Evolutionary conservation across 2,797 vertebrate genomes (phyloP).

Genomic region (Cirrhinus molitorella): DNA sequence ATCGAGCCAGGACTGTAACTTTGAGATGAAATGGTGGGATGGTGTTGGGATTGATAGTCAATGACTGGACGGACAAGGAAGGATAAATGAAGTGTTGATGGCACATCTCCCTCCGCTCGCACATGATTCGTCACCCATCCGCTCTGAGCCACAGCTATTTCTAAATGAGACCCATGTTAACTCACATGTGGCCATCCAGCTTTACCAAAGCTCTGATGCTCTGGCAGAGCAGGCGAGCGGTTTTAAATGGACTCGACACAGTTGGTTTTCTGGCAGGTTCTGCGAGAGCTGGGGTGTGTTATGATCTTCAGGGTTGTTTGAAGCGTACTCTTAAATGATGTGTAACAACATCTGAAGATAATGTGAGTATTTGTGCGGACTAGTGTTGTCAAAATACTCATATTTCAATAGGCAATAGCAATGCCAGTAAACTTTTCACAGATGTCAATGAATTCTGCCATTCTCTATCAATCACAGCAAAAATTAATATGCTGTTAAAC

Average conservation of each 20-base stretch:
- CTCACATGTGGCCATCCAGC: slow-evolving; percentile 25
- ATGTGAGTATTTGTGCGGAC: slow-evolving; percentile 5
- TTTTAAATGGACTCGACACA: slow-evolving; percentile 24
- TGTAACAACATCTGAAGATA: slow-evolving; percentile 6
- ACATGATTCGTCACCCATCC: slow-evolving; percentile 21
- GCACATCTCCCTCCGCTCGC: slow-evolving; percentile 13
- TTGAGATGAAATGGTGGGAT: slow-evolving; percentile 27
- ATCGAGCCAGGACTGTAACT: slow-evolving; percentile 3
- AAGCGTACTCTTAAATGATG: slow-evolving; percentile 15
- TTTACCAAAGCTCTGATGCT: slow-evolving; percentile 10
- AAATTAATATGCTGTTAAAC: neutral
- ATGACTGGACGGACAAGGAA: neutral
- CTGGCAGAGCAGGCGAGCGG: neutral
- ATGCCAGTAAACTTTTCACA: neutral
- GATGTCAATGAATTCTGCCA: no score
- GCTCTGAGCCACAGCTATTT: slow-evolving; percentile 20
- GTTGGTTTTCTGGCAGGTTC: slow-evolving; percentile 13
- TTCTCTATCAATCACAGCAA: neutral
- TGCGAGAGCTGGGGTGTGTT: slow-evolving; percentile 23
- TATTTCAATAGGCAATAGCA: neutral
- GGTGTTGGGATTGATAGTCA: slow-evolving; percentile 1
- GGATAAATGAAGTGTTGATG: slow-evolving; percentile 44
- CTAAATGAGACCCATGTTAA: slow-evolving; percentile 27
- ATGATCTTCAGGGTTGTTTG: slow-evolving; percentile 9
- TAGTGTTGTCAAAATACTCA: neutral